A percentile compares a stretch with the other conserved stretches of the same genome.
These are phyloP conservation scores for Nylanderia fulva DNA, from an alignment of 1,140 invertebrate species.

Conservation along the genomic window DNA sequence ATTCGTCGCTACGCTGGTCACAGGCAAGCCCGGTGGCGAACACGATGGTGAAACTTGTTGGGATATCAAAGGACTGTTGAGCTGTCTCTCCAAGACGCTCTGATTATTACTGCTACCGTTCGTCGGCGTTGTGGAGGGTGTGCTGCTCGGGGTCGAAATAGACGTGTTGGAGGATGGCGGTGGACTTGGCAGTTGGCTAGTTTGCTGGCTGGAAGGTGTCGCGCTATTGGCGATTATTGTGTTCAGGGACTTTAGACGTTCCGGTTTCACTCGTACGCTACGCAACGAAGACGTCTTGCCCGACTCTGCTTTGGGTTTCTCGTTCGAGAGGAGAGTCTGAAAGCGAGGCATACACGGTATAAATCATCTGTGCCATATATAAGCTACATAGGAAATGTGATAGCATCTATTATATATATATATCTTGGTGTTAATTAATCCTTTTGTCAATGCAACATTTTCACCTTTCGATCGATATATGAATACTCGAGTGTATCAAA, in stretches of 20 bases:
- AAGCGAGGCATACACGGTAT: not conserved
- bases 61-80: constrained; percentile 83
- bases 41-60: constrained; percentile 80
- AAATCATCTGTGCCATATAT: not conserved
- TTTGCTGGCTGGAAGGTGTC: constrained; percentile 68
- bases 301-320: constrained; percentile 85
- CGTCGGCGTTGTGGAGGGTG: constrained; percentile 80
- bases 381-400: not conserved
- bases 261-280: constrained; percentile 88
- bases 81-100: constrained; percentile 82
- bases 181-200: constrained; percentile 79
- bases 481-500: too few species aligned
- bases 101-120: constrained; percentile 70
- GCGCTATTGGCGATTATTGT: constrained; percentile 82
- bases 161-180: constrained; percentile 81
- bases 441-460: too few species aligned
- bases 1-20: constrained; percentile 80
- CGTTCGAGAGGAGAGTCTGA: constrained; percentile 81
- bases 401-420: too few species aligned
- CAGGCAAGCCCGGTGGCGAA: constrained; percentile 78
- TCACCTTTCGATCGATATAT: too few species aligned
- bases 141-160: constrained; percentile 78
- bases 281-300: constrained; percentile 87
- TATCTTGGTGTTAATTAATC: not conserved
- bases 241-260: constrained; percentile 85